A percentile compares a stretch with the other conserved stretches of the same genome.
These are phyloP conservation scores for Ormyrus pomaceus DNA, from an alignment of 2,888 invertebrate species.

Conservation along the genomic window DNA sequence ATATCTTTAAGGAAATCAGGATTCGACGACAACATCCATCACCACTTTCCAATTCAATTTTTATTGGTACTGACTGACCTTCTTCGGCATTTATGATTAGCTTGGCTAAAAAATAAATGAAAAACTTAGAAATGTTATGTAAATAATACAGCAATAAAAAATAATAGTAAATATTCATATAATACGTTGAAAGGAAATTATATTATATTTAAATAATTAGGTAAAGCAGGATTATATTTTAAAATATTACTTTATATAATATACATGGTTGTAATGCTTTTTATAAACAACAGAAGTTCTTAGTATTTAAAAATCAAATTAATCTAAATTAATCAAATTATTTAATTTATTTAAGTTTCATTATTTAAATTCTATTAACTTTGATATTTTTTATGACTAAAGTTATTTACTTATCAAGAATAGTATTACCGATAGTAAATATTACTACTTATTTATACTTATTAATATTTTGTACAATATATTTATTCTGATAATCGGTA, in stretches of 20 bases:
- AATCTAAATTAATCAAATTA: too few relatives aligned
- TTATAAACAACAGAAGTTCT: too few relatives aligned
- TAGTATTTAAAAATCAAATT: too few relatives aligned
- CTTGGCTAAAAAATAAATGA: slow-evolving; percentile 34
- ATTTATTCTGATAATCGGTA: too few relatives aligned
- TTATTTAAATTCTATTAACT: too few relatives aligned
- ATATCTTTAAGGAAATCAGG: slow-evolving; percentile 18
- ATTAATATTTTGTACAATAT: too few relatives aligned
- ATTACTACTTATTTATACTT: too few relatives aligned
- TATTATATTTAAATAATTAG: background rate
- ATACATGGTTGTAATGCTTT: too few relatives aligned
- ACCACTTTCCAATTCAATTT: slow-evolving; percentile 39
- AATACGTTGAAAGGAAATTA: background rate
- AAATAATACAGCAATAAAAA: background rate
- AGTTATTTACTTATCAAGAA: too few relatives aligned
- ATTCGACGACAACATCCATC: slow-evolving; percentile 32
- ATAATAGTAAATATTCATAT: background rate
- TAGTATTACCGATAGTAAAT: too few relatives aligned
- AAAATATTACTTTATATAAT: background rate
- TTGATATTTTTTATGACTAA: too few relatives aligned
- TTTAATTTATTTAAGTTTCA: too few relatives aligned
- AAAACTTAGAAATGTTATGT: background rate
- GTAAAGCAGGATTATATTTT: background rate
- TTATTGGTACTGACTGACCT: slow-evolving; percentile 33
- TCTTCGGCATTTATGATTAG: slow-evolving; percentile 46